phyloP scores from a whole-genome alignment of 2,113 vertebrate species.

The Camelus bactrianus region DNA sequence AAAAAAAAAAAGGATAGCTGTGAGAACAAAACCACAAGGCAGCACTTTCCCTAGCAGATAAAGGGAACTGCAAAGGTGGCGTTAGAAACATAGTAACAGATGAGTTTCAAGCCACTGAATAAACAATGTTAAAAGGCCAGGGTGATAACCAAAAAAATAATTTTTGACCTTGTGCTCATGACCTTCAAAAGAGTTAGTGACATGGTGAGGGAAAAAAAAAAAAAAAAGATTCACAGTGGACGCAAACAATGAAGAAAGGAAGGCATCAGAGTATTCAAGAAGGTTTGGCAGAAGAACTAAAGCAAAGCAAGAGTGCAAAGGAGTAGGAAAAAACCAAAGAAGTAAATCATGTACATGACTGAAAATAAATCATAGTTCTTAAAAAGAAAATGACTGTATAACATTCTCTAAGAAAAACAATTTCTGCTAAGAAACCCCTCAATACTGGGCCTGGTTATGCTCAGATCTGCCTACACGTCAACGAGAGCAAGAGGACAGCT shows the following conservation, averaged over 20 bases:
- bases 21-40: not conserved
- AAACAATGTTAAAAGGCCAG: not conserved
- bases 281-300: not conserved
- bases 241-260: not conserved
- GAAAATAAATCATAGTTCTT: not conserved
- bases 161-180: not conserved
- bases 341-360: not conserved
- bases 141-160: not conserved
- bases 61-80: not conserved
- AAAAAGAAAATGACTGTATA: not conserved
- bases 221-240: not conserved
- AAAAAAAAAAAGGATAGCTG: not conserved
- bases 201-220: not conserved
- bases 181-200: slow-evolving; percentile 33
- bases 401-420: not conserved
- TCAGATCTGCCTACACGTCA: not conserved
- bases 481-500: not conserved
- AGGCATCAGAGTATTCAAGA: not conserved
- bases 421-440: not conserved
- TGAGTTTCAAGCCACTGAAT: not conserved
- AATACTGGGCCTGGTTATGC: not conserved
- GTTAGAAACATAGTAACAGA: not conserved
- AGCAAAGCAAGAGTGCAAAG: not conserved
- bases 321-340: not conserved
- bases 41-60: not conserved